These are phyloP conservation scores for Poecilia velifera DNA, from an alignment of 2,797 vertebrate species.

Conservation along the genomic window DNA sequence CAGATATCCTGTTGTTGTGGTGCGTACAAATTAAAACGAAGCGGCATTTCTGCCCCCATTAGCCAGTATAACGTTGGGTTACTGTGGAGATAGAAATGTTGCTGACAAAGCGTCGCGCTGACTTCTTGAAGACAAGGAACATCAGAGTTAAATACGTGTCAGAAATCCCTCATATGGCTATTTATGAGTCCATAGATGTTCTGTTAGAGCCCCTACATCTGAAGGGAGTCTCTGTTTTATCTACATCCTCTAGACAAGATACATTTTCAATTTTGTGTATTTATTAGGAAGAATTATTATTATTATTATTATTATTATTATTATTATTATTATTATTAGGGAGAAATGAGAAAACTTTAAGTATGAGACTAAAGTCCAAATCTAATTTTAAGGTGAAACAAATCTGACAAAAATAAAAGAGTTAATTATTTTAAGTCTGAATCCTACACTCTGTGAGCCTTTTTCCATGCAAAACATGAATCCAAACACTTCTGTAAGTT, in stretches of 20 bases:
- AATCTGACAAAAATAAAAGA: not conserved
- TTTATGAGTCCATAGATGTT: not conserved
- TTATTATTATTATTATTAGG: not conserved
- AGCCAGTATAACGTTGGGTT: not conserved
- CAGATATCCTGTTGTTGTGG: slow-evolving; percentile 6
- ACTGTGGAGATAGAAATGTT: not conserved
- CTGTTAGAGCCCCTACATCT: not conserved
- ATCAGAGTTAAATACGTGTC: not conserved
- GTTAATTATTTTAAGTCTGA: not conserved
- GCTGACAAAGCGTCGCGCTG: not conserved
- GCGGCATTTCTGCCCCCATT: not conserved
- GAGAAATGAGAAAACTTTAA: not conserved
- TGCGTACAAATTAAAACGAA: not conserved
- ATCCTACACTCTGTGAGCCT: not conserved
- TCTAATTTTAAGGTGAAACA: not conserved
- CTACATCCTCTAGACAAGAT: not conserved
- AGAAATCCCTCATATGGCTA: not conserved
- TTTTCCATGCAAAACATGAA: not conserved
- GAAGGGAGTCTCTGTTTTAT: not conserved
- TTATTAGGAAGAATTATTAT: not conserved
- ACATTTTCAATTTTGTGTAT: not conserved
- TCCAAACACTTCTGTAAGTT: not conserved
- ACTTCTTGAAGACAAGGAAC: not conserved
- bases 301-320: too few species aligned
- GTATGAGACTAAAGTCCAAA: not conserved